Conservation (phyloP, 2,888 invertebrate species). For the Hydriomena furcata region DNA sequence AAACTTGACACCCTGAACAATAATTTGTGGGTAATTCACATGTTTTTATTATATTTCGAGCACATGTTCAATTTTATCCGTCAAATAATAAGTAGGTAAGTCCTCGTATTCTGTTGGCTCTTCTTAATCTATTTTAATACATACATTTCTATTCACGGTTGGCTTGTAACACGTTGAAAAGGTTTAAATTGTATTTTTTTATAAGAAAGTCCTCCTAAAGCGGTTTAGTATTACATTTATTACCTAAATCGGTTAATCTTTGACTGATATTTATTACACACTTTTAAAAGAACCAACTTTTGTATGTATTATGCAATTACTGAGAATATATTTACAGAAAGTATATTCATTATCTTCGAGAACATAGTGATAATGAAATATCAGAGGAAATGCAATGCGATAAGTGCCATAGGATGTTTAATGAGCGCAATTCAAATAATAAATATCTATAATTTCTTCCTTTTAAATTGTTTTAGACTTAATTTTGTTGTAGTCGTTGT, state of each 20-base stretch:
- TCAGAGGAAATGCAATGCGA: constrained; percentile 29
- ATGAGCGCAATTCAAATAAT: constrained; percentile 16
- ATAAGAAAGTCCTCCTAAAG: neutral
- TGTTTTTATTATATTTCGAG: neutral
- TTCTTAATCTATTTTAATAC: neutral
- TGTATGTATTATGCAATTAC: neutral
- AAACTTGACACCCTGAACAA: too few species aligned
- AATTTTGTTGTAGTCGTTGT: constrained; percentile 25
- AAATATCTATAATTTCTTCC: constrained; percentile 4
- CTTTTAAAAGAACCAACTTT: constrained; percentile 12
- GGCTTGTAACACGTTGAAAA: neutral
- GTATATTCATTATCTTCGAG: neutral
- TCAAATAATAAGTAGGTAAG: neutral
- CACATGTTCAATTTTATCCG: too few species aligned
- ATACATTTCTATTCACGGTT: neutral
- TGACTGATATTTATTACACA: constrained; percentile 10
- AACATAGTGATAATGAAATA: constrained; percentile 14
- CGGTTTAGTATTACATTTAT: neutral
- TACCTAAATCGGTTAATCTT: neutral
- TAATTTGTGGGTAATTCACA: too few species aligned
- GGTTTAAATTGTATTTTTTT: too few species aligned
- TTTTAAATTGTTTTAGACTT: constrained; percentile 24
- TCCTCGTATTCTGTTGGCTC: neutral
- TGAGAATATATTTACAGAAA: constrained; percentile 14
- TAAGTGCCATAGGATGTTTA: constrained; percentile 31